These are phyloP conservation scores for Scaptomyza hsui DNA, from an alignment of 1,140 invertebrate species.

Conservation along the genomic window DNA sequence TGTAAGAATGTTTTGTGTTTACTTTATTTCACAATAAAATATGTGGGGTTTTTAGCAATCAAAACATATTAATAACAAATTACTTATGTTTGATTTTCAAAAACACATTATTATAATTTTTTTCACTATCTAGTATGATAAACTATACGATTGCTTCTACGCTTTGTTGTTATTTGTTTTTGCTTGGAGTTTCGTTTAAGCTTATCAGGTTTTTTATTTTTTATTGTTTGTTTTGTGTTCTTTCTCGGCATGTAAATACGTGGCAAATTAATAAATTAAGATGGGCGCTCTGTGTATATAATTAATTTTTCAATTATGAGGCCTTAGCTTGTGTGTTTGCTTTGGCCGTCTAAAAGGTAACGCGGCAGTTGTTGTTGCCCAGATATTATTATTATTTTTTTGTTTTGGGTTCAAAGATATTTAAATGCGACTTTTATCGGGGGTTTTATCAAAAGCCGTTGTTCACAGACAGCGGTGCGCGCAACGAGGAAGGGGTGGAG, in stretches of 20 bases:
- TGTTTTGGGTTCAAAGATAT: constrained; percentile 18
- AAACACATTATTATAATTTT: constrained; percentile 4
- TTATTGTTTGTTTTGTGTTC: constrained; percentile 8
- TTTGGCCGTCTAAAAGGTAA: constrained; percentile 47
- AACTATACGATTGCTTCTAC: constrained; percentile 37
- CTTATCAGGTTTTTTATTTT: constrained; percentile 57
- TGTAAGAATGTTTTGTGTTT: too few species aligned
- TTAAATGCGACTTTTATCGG: constrained; percentile 47
- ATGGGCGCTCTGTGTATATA: constrained; percentile 57
- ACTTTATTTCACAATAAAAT: too few species aligned
- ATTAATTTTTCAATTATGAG: constrained; percentile 78
- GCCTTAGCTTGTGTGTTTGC: constrained; percentile 67
- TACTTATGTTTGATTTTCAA: background rate
- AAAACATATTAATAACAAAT: too few species aligned
- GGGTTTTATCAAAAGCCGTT: constrained; percentile 58
- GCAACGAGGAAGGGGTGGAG: background rate
- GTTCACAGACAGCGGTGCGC: constrained; percentile 18
- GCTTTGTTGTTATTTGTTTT: constrained; percentile 28
- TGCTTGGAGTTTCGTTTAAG: constrained; percentile 49
- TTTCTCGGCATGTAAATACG: constrained; percentile 33
- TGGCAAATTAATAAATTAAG: constrained; percentile 60
- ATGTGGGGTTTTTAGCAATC: too few species aligned
- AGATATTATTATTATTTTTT: too few species aligned
- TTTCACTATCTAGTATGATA: constrained; percentile 57
- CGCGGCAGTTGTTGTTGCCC: constrained; percentile 34